Base-by-base conservation (phyloP, 2,888 invertebrate species). In the Carterocephalus palaemon region DNA sequence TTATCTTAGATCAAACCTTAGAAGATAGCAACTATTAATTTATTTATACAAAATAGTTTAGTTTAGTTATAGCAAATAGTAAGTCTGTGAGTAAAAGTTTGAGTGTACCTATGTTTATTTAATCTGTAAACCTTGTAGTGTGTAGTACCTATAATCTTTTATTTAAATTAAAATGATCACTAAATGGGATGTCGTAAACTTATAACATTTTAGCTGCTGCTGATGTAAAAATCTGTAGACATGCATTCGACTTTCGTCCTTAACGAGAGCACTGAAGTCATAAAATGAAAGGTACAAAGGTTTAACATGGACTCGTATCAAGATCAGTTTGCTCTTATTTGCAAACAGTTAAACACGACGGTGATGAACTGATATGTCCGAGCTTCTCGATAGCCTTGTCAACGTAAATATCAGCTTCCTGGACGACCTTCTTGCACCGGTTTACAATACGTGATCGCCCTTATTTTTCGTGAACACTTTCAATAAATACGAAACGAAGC, bases 331-430 rank as follows among this genome's bases (percentile, higher is more conserved):
- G 49, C 52, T 59, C 51, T 59, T 61, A 46, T 51, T 55, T 47
- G 29, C 47, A 33, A 50, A 57, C 57, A 45, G 48, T 48, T 49
- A 54, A 57, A 46, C 56, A 54, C 54, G 54, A 57, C 59, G 52
- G 57, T 72, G 75, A 77, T 75, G 75, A 56, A 74, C 73, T 59
- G 64, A 60, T 60, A 53, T 53, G 65, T 34, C 55, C 50, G 51
- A 57, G 60, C 47, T 57, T 63, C 67, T 68, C 48, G 37, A 38
- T 29, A 77, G 49, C 83, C 82, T 83, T 68, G 82, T 56, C 54
- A 52, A 59, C 59, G 61, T 75, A 74, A 80, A 81, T 76, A 77
- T 54, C 76, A 77, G 68, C 76, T 80, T 81, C 79, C 78, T 75
- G 77, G 62, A 67, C 57, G 52, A 54, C 57, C 57, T 62, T 60